phyloP scores from a whole-genome alignment of 2,888 invertebrate genomes.

The Isoperla grammatica region DNA sequence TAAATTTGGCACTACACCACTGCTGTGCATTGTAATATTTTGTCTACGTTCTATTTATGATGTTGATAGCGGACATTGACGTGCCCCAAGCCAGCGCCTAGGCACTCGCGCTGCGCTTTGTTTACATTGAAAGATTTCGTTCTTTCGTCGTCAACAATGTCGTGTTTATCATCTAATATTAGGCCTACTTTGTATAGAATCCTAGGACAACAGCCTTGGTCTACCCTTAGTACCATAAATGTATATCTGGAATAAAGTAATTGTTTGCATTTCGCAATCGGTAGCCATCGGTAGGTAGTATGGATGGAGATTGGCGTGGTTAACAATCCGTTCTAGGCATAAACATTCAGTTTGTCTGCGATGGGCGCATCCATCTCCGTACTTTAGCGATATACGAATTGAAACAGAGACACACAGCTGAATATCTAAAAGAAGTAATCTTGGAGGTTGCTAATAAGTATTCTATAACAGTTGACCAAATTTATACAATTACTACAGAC shows the following conservation, averaged over 20 bases:
- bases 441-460: neutral
- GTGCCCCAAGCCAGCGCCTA: no score
- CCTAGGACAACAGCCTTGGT: no score
- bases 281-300: conserved; percentile 22
- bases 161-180: no score
- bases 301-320: conserved; percentile 18
- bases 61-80: no score
- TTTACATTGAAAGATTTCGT: no score
- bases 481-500: neutral
- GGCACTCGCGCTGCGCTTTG: no score
- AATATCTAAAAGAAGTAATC: neutral
- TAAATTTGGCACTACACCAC: no score
- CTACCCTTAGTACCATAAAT: no score
- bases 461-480: neutral
- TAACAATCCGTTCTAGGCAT: conserved; percentile 22
- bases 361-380: conserved; percentile 20
- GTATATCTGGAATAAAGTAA: neutral
- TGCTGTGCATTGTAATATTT: no score
- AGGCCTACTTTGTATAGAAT: no score
- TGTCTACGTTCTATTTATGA: no score
- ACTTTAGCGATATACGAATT: conserved; percentile 25
- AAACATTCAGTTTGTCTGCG: conserved; percentile 24
- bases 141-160: no score
- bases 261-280: neutral
- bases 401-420: neutral